Evolutionary conservation across 2,797 vertebrate genomes (phyloP).

Genomic region (Margarornis squamiger): DNA sequence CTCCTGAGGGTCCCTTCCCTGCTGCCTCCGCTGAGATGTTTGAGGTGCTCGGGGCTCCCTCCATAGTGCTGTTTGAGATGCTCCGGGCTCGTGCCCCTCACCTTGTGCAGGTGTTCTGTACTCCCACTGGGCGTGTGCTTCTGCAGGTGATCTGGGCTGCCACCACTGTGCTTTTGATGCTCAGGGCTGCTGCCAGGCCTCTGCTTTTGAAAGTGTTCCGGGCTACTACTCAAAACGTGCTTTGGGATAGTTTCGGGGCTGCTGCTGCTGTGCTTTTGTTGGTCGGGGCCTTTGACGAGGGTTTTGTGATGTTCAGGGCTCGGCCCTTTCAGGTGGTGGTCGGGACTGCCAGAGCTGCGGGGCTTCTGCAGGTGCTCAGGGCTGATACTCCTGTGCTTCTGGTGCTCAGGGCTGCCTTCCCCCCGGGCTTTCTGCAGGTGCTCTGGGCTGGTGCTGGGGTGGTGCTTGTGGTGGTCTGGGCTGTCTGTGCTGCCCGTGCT

Average conservation of each 20-base stretch:
- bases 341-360: slow-evolving; percentile 82
- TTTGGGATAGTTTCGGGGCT: slow-evolving; percentile 83
- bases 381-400: slow-evolving; percentile 86
- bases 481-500: slow-evolving; percentile 91
- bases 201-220: slow-evolving; percentile 89
- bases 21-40: slow-evolving; percentile 77
- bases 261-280: slow-evolving; percentile 81
- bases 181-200: slow-evolving; percentile 82
- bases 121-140: slow-evolving; percentile 82
- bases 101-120: slow-evolving; percentile 88
- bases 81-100: slow-evolving; percentile 88
- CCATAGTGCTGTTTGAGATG: slow-evolving; percentile 85
- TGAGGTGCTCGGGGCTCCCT: slow-evolving; percentile 83
- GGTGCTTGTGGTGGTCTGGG: slow-evolving; percentile 87
- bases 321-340: slow-evolving; percentile 82
- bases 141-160: slow-evolving; percentile 80
- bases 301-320: slow-evolving; percentile 87
- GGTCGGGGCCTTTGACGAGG: slow-evolving; percentile 79
- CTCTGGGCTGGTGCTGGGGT: slow-evolving; percentile 78
- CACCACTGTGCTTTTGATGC: slow-evolving; percentile 75
- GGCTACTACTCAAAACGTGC: slow-evolving; percentile 82
- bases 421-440: slow-evolving; percentile 80
- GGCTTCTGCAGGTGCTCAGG: slow-evolving; percentile 89
- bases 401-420: slow-evolving; percentile 83
- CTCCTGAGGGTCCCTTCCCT: slow-evolving; percentile 86